Evolutionary conservation across 2,888 invertebrate genomes (phyloP).

Genomic region (Papilio elwesi): DNA sequence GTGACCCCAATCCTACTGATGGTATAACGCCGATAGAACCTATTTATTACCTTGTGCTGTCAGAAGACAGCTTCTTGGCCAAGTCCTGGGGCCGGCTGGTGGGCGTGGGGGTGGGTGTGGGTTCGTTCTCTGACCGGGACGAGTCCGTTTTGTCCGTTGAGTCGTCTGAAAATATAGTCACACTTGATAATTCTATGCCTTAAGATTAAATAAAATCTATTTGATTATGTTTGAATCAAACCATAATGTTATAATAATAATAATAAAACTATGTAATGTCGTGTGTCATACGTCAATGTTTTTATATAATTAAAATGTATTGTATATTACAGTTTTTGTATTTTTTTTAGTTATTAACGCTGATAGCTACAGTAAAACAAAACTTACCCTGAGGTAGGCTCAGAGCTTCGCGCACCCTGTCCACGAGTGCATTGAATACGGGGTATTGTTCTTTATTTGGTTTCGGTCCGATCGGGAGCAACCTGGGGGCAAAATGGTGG

Average conservation of each 20-base stretch:
- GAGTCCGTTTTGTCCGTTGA: conserved; percentile 74
- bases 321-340: no score
- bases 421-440: conserved; percentile 86
- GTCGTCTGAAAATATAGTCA: conserved; percentile 57
- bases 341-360: no score
- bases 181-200: not conserved
- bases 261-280: no score
- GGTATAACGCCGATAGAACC: not conserved
- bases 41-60: conserved; percentile 55
- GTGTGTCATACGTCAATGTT: no score
- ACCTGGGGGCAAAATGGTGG: conserved; percentile 58
- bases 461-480: conserved; percentile 91
- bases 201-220: no score
- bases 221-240: no score
- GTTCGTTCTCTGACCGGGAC: conserved; percentile 64
- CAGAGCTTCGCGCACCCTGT: conserved; percentile 89
- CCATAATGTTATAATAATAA: not conserved
- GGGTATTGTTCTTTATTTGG: conserved; percentile 84
- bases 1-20: no score
- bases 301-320: no score
- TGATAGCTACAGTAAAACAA: no score
- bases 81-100: conserved; percentile 64
- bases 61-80: conserved; percentile 60
- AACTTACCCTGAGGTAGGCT: conserved; percentile 82
- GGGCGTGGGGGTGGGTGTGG: conserved; percentile 42